Base-by-base conservation (phyloP, 1,140 invertebrate genomes). In the Patella vulgata region DNA sequence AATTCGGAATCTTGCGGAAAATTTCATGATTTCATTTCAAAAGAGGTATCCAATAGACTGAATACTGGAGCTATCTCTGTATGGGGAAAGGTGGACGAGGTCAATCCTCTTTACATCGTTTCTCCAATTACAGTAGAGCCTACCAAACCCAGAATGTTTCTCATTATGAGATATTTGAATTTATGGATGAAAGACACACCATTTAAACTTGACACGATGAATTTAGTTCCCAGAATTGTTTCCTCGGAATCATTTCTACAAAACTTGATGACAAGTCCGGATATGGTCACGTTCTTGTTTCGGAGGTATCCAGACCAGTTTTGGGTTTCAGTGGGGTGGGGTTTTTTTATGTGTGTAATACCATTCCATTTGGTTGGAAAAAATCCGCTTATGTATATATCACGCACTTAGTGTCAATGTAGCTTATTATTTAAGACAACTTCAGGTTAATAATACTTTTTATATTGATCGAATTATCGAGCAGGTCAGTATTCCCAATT, bases 341-440 rank as follows among this genome's bases (percentile, higher is more conserved):
- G 2, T 36, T 21, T 33, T 27, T 54, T n/a, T 54, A 30, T 40
- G 36, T 40, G n/a, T 54, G 33, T 36, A 54, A 54, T 40, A 54
- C 27, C 11, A 8, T 54, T 12, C 52, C 52, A n/a, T 54, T 54
- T 36, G 52, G 52, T 54, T 54, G 31, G 52, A 54, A 54, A n/a
- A 17, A 27, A 6, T 54, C 52, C 3, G 52, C 52, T 5, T 54
- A n/a, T 40, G 36, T 54, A 33, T 54, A 54, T 36, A 12, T 33
- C n/a, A 54, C 52, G 33, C 33, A 36, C 6, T 14, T n/a, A n/a
- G n/a, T n/a, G n/a, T n/a, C n/a, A n/a, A n/a, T n/a, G n/a, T n/a
- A n/a, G n/a, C n/a, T n/a, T n/a, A n/a, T 36, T 36, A 36, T 36
- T 36, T 36, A 36, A 36, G 33, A 36, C 6, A 36, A 36, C 33